Base-by-base conservation (phyloP, 2,888 invertebrate genomes). In the Molanna angustata region DNA sequence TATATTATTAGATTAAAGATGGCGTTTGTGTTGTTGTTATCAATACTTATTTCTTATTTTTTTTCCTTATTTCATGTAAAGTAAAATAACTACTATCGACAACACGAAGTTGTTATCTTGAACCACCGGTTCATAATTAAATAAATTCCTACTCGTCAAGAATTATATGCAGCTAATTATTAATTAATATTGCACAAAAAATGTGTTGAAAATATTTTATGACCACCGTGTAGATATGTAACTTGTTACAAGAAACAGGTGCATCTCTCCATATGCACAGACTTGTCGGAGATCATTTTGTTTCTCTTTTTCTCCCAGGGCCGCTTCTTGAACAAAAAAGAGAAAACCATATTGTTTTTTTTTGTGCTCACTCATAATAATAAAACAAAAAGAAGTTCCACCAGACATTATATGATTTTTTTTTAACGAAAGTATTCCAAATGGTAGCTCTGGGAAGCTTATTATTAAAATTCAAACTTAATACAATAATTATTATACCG, bases 231-330 rank as follows among this genome's bases (percentile, higher is more conserved):
- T 56, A 56, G 45, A 31, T n/a, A n/a, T n/a, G 31, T 22, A 37
- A 44, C 32, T 56, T 21, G 51, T 32, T 43, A 41, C 49, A 31
- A 39, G 52, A 48, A 56, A 56, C 56, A 56, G 56, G 56, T 56
- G 56, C 56, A 56, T 43, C 45, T 49, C 21, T 50, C 54, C 37
- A 37, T 45, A 41, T 40, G 39, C 52, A 48, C 39, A 40, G 56
- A 49, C 51, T 42, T 21, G 41, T 14, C 40, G n/a, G 44, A 20
- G 44, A 49, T 20, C 39, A 18, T 42, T 48, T 51, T 46, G 21
- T 19, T 46, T 43, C 46, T 46, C 46, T 19, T 48, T 50, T 49
- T 52, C 49, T 51, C 45, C 45, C 41, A 33, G 33, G 21, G 46
- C 16, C 46, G 2, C 42, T 37, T 22, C 45, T n/a, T n/a, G n/a